Base-by-base conservation (phyloP, 2,888 invertebrate genomes). In the Cyclophora albipunctata region DNA sequence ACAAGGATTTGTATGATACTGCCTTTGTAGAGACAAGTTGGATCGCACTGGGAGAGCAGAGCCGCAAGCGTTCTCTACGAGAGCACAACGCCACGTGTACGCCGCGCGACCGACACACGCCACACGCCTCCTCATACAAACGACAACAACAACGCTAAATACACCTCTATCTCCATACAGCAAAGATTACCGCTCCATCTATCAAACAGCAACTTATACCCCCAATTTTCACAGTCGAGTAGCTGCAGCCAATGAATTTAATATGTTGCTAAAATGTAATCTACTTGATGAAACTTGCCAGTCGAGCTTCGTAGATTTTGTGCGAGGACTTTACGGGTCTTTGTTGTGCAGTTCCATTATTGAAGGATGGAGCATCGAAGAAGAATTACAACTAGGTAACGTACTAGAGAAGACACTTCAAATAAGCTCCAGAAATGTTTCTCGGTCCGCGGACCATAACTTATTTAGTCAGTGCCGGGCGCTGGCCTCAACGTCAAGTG, bases 71-170 rank as follows among this genome's bases (percentile, higher is more conserved):
- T 20, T 2, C 20, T 20, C 20, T 20, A 20, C 20, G 20, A 20
- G 20, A 20, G 20, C 20, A 20, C 20, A 20, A 20, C 20, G 20
- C 20, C 62, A 55, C 59, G 60, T 53, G 59, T 37, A 48, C 40
- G 50, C 46, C 66, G 57, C 66, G 58, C 57, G 65, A 34, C 49
- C 6, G 48, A 35, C 58, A 47, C 53, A 52, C 57, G 59, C 47
- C 54, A 48, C 34, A 47, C 54, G 53, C 56, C 54, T 58, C 55
- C 53, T 58, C 40, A 40, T 45, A 54, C 57, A 52, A 52, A 57
- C 57, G 60, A 64, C 56, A n/a, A n/a, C 49, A 62, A 63, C 50
- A 52, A 5, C 42, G 44, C 48, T 53, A 48, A 54, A 46, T 45
- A 20, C 20, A 20, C 20, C 20, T 20, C 20, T 20, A 20, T 20